Percentiles rank a stretch among this genome's conserved stretches.
These are phyloP conservation scores for Carcina quercana DNA, from an alignment of 2,888 invertebrate genomes.

Conservation along the genomic window DNA sequence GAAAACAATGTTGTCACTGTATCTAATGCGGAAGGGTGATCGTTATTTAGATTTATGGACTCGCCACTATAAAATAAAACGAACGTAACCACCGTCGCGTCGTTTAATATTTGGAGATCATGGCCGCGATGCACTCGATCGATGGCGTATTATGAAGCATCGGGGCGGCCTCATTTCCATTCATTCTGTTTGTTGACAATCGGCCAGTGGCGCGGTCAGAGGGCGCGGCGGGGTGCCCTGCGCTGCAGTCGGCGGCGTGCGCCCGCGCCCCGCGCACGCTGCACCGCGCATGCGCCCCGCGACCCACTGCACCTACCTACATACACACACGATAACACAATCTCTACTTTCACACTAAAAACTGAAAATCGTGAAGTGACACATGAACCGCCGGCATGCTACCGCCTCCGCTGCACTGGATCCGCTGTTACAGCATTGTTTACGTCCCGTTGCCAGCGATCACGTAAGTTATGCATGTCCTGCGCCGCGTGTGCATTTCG, in stretches of 20 bases:
- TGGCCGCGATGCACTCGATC: conserved; percentile 26
- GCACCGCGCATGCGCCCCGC: conserved; percentile 42
- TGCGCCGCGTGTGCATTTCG: conserved; percentile 43
- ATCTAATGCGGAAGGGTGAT: too few relatives aligned
- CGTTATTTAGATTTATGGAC: too few relatives aligned
- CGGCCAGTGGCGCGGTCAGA: conserved; percentile 45
- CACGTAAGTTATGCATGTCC: conserved; percentile 66
- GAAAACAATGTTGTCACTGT: too few relatives aligned
- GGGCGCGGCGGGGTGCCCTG: conserved; percentile 29
- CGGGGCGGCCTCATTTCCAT: conserved; percentile 50
- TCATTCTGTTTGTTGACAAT: conserved; percentile 64
- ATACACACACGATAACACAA: background rate
- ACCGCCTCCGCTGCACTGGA: conserved; percentile 22
- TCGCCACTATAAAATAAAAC: too few relatives aligned
- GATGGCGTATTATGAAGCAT: conserved; percentile 30
- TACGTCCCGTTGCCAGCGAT: conserved; percentile 41
- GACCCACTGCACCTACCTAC: conserved; percentile 22
- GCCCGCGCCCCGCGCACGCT: conserved; percentile 44
- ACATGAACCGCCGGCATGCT: too few relatives aligned
- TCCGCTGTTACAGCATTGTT: conserved; percentile 44
- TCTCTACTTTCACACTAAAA: background rate
- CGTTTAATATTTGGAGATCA: conserved; percentile 2
- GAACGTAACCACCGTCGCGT: too few relatives aligned
- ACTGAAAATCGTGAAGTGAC: too few relatives aligned
- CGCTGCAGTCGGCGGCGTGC: conserved; percentile 47